Conservation (phyloP, 2,113 vertebrate species). For the Herpailurus yagouaroundi region DNA sequence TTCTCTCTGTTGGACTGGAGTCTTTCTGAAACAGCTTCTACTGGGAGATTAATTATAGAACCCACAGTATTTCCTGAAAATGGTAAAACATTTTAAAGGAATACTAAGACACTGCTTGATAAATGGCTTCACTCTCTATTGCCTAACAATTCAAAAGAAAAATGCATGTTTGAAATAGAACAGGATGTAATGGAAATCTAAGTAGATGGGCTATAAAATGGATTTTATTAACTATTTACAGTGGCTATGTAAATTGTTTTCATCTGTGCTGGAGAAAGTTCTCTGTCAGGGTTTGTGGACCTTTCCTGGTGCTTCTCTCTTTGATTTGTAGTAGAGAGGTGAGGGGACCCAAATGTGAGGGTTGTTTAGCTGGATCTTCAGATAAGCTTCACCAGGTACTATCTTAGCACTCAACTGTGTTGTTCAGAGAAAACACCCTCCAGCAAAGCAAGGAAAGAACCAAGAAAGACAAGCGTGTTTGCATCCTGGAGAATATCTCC, state of each 20-base stretch:
- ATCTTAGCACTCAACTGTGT: not conserved
- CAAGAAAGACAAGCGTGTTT: not conserved
- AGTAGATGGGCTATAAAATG: conserved; percentile 65
- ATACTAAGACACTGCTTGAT: conserved; percentile 53
- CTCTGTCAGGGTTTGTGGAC: not conserved
- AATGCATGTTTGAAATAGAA: conserved; percentile 64
- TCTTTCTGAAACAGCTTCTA: conserved; percentile 65
- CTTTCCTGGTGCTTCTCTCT: not conserved
- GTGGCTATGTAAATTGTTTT: conserved; percentile 62
- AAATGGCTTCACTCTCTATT: conserved; percentile 73
- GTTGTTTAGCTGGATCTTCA: not conserved
- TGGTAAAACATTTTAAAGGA: conserved; percentile 55
- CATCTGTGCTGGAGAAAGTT: conserved; percentile 50
- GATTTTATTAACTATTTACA: conserved; percentile 76
- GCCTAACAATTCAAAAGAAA: conserved; percentile 64
- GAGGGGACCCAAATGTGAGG: not conserved
- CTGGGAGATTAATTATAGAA: conserved; percentile 75
- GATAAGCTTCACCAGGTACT: not conserved
- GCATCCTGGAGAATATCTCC: not conserved
- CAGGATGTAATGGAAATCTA: conserved; percentile 78
- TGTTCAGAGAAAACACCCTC: not conserved
- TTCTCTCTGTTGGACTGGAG: not conserved
- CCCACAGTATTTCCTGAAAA: conserved; percentile 65
- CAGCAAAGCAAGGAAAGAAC: not conserved
- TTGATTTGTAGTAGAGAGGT: not conserved